Evolutionary conservation across 2,113 vertebrate species (phyloP).

Genomic region (Pampusana beccarii): DNA sequence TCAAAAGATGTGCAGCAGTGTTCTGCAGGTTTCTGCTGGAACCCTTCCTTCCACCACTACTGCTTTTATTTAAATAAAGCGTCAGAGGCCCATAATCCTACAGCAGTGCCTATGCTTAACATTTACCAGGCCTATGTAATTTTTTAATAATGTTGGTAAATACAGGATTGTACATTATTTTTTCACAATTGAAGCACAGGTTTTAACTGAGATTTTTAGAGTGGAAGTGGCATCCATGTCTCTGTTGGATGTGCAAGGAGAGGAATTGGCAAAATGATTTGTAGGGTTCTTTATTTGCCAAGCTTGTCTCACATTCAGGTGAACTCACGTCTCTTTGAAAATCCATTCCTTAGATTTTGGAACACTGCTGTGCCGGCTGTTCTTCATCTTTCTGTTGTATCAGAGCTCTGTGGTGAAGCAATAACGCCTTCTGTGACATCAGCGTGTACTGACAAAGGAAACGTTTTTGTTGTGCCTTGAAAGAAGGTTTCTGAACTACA

Average conservation of each 20-base stretch:
- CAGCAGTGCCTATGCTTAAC: accelerated
- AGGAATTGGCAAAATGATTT: not conserved
- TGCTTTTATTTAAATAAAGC: not conserved
- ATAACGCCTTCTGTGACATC: not conserved
- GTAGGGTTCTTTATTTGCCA: not conserved
- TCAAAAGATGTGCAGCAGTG: not conserved
- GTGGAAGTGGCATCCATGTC: not conserved
- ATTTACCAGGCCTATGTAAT: not conserved
- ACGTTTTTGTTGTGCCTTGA: not conserved
- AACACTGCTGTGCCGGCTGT: accelerated
- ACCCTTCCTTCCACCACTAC: not conserved
- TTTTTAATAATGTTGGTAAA: not conserved
- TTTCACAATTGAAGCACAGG: not conserved
- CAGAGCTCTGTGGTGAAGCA: not conserved
- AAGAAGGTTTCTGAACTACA: not conserved
- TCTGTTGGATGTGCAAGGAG: not conserved
- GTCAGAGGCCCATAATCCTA: not conserved
- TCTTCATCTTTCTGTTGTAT: not conserved
- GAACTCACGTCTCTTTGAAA: not conserved
- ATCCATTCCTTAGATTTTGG: not conserved
- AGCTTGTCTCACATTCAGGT: not conserved
- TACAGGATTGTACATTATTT: not conserved
- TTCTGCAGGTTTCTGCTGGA: not conserved
- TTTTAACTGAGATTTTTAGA: not conserved
- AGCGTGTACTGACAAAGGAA: not conserved